Evolutionary conservation across 1,140 invertebrate genomes (phyloP), one percentile per base, ranked within the genome.

Genomic region (Cherax destructor): DNA sequence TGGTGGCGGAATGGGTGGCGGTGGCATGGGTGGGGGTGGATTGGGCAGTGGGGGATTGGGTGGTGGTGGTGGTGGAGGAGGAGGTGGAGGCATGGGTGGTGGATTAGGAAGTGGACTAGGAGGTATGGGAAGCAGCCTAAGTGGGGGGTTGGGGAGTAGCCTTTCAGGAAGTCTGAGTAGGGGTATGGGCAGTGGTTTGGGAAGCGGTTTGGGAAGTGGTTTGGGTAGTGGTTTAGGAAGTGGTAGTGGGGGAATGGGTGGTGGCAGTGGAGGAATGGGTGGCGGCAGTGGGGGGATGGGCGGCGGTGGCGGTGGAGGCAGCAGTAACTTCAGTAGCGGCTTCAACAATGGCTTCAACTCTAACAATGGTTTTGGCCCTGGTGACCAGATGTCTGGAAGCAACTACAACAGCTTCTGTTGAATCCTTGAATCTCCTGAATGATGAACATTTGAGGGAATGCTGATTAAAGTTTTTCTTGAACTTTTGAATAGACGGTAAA

Each of bases 351-450:
- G 87, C 41, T 88, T 81, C 65, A 88, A 88, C 79, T 81, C 87
- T 11, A 88, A 88, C 61, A 88, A 81, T 65, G 87, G 87, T n/a
- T 88, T 81, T 49, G 87, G 87, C 24, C 87, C 87, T 47, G 79
- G 87, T 9, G 79, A 90, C 81, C 88, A 90, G 74, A 90, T 90
- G 88, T 90, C 88, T 41, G 88, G 88, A 41, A 90, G 72, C 59
- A 90, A 90, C 83, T 90, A 90, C 81, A 90, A 90, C 74, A 90
- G 88, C 59, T 90, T 90, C 80, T 90, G 88, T 72, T 90, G 79
- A 65, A 72, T 21, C 76, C 50, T 41, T 50, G 77, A 50, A 65
- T 69, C 61, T 83, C 81, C 61, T 65, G 61, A 65, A 65, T 16
- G 61, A n/a, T 65, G 18, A 16, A n/a, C 61, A n/a, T 65, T 13